Conservation (phyloP, 2,113 vertebrate genomes). For the Neogobius melanostomus region DNA sequence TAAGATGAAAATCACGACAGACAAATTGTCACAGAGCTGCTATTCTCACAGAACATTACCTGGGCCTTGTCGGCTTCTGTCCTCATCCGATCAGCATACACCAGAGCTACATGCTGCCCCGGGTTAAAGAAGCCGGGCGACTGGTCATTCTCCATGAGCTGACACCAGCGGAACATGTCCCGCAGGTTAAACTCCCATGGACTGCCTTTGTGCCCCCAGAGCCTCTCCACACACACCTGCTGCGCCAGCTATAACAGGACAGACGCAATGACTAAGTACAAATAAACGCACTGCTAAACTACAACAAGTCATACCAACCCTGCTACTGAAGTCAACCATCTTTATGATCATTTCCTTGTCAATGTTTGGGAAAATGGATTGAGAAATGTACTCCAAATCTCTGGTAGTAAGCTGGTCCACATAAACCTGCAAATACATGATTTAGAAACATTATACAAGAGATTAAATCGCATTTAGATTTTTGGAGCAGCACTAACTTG, state of each 20-base stretch:
- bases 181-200: conserved; percentile 98
- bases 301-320: conserved; percentile 68
- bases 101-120: conserved; percentile 89
- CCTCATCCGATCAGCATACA: conserved; percentile 95
- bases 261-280: not conserved
- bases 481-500: conserved; percentile 75
- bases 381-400: conserved; percentile 93
- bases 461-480: not conserved
- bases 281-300: not conserved
- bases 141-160: conserved; percentile 94
- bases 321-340: conserved; percentile 96
- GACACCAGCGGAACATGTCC: conserved; percentile 97
- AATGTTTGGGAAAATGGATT: conserved; percentile 87
- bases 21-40: not conserved
- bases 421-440: conserved; percentile 81
- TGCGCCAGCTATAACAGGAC: conserved; percentile 79
- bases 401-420: conserved; percentile 88
- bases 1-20: too few species aligned
- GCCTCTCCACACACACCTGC: conserved; percentile 85
- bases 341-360: conserved; percentile 83
- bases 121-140: conserved; percentile 89
- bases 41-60: conserved; percentile 60
- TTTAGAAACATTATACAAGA: not conserved
- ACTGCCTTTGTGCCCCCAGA: conserved; percentile 93
- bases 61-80: conserved; percentile 85